Evolutionary conservation across 2,888 invertebrate species (phyloP), one percentile per base, ranked within the genome.

Genomic region (Thymelicus acteon): DNA sequence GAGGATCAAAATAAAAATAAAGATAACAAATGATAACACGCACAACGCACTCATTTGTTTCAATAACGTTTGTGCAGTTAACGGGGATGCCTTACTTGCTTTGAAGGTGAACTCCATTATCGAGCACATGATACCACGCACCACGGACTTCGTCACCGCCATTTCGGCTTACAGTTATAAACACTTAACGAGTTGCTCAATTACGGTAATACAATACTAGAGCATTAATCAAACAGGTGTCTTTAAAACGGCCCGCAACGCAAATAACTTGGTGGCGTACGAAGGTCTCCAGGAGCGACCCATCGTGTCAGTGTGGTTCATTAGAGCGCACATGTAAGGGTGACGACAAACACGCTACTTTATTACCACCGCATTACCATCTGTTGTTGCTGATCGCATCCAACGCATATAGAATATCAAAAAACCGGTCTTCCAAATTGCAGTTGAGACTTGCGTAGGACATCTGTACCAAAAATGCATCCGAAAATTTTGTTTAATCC

Each of bases 31-130:
- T 52, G 49, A 52, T 19, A 15, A 52, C 49, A 52, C 19, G 6
- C 49, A 52, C 8, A 52, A 52, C 49, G 49, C 40, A 65, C 40
- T 54, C n/a, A 65, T 65, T 65, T 7, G 19, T 15, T 13, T 15
- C 60, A 67, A 61, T 67, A 54, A 12, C 62, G 48, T 52, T 54
- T 44, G 39, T 63, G 54, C 7, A 49, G 49, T 15, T 31, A 70
- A 64, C 70, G 31, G 15, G 57, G 72, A 68, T 64, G 48, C 76
- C 91, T 93, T 92, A 93, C 93, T 93, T 90, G 93, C 93, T 93
- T 89, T 93, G 79, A 93, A 93, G 74, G 93, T 93, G 78, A 93
- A 89, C 83, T 93, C 93, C 92, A 93, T 91, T 75, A 93, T 86
- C 72, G 92, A 89, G 79, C 92, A 93, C 93, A 93, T 93, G 77